Conservation (phyloP, 2,113 vertebrate species). For the Ctenodactylus gundi region DNA sequence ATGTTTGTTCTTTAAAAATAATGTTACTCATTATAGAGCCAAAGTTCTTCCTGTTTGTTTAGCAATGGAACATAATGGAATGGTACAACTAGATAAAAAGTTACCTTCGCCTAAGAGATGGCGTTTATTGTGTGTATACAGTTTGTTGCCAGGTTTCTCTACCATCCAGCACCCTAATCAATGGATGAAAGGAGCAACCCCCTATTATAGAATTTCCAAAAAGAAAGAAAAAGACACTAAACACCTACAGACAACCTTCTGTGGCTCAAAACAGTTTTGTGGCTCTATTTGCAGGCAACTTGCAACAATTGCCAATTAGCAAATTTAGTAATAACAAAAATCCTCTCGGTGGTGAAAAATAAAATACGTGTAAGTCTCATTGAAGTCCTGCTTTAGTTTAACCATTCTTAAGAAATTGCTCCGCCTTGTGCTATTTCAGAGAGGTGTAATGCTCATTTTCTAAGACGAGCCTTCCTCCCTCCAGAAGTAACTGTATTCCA, state of each 20-base stretch:
- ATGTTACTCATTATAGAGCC: slow-evolving; percentile 91
- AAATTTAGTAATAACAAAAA: slow-evolving; percentile 90
- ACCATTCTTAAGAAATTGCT: slow-evolving; percentile 88
- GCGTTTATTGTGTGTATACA: slow-evolving; percentile 88
- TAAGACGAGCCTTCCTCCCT: slow-evolving; percentile 85
- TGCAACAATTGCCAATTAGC: slow-evolving; percentile 90
- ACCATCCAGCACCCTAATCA: slow-evolving; percentile 86
- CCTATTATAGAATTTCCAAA: slow-evolving; percentile 85
- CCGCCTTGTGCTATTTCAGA: slow-evolving; percentile 88
- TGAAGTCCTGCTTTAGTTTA: slow-evolving; percentile 87
- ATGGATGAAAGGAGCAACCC: slow-evolving; percentile 85
- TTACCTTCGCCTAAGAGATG: slow-evolving; percentile 90
- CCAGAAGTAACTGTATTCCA: slow-evolving; percentile 84
- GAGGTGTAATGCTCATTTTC: slow-evolving; percentile 86
- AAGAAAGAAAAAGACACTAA: slow-evolving; percentile 78
- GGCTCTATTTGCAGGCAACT: slow-evolving; percentile 88
- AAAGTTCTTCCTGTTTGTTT: slow-evolving; percentile 90
- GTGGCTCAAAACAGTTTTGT: slow-evolving; percentile 92
- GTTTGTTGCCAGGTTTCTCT: slow-evolving; percentile 83
- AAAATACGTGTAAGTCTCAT: slow-evolving; percentile 91
- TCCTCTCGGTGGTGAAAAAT: slow-evolving; percentile 90
- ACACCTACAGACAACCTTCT: slow-evolving; percentile 83
- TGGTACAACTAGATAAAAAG: slow-evolving; percentile 91
- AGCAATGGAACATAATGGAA: slow-evolving; percentile 91
- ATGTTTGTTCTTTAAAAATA: slow-evolving; percentile 90